Evolutionary conservation across 2,888 invertebrate genomes (phyloP), one percentile per base, ranked within the genome.

Genomic region (Hipparchia semele): DNA sequence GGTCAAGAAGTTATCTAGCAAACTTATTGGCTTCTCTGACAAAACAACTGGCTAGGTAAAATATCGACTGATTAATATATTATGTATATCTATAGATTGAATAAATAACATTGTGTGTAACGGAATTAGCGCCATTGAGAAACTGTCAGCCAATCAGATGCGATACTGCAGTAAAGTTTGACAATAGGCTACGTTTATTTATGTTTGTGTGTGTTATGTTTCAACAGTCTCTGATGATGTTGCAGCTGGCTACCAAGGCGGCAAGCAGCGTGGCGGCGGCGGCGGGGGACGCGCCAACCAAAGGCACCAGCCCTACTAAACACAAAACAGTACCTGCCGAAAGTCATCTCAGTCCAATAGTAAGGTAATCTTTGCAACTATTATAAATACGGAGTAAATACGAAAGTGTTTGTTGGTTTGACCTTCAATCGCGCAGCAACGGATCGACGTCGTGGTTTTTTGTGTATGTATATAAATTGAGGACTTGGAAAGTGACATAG

Each of bases 261-360:
- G 97, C 93, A 97, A 97, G 95, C 97, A 97, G 94, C 96, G 96
- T 89, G 97, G 97, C 86, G 94, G 95, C 84, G 95, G 96, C 82
- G 95, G 96, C 88, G 95, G 96, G 85, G 95, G 96, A 79, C 96
- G 96, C 86, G 95, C 96, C 88, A 97, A 97, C 94, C 97, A 97
- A 94, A 96, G 97, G 96, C 97, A 97, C 95, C 97, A 97, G 94
- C 97, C 97, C 90, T 97, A 97, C 94, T 97, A 96, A 88, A 81
- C 84, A 78, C 81, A 74, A 76, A 78, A 82, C 81, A 81, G 89
- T 90, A 90, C 91, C 91, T 90, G 91, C 89, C 90, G 85, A 88
- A 86, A 90, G 87, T 90, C 92, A 87, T 89, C 90, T 92, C 92
- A 91, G 87, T 91, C 89, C 92, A 90, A 90, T 90, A 90, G 89